phyloP scores from a whole-genome alignment of 2,113 vertebrate species.

The Paracanthobrama guichenoti region DNA sequence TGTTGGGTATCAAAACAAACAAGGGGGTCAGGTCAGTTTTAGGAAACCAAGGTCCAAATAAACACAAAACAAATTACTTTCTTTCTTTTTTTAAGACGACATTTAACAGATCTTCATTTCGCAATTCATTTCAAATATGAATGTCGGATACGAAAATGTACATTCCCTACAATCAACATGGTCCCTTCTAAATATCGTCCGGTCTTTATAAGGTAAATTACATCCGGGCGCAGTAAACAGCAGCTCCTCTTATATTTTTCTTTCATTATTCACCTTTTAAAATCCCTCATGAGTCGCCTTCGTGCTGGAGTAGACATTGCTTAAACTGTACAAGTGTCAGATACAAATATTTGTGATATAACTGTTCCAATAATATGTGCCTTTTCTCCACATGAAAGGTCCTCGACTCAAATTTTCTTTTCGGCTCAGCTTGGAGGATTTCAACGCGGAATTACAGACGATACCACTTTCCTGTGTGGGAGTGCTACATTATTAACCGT shows the following conservation, averaged over 20 bases:
- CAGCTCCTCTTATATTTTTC: neutral
- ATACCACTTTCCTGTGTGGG: slow-evolving; percentile 31
- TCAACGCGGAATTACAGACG: slow-evolving; percentile 46
- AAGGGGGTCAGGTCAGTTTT: neutral
- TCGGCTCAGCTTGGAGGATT: slow-evolving; percentile 41
- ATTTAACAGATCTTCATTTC: neutral
- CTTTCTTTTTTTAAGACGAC: neutral
- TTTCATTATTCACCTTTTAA: slow-evolving; percentile 56
- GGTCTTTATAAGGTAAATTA: neutral
- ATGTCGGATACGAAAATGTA: neutral
- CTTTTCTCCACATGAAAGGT: neutral
- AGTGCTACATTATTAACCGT: neutral
- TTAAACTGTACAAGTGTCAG: neutral
- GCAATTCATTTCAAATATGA: neutral
- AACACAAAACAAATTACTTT: neutral
- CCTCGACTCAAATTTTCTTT: slow-evolving; percentile 21
- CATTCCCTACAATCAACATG: neutral
- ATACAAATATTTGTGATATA: neutral
- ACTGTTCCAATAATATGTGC: neutral
- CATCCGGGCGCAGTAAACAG: slow-evolving; percentile 45
- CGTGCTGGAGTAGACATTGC: slow-evolving; percentile 61
- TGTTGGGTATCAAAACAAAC: slow-evolving; percentile 20
- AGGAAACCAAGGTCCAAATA: neutral
- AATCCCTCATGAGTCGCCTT: slow-evolving; percentile 64
- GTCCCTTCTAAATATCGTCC: neutral